Evolutionary conservation across 2,113 vertebrate species (phyloP).

Genomic region (Cyprinus carpio): DNA sequence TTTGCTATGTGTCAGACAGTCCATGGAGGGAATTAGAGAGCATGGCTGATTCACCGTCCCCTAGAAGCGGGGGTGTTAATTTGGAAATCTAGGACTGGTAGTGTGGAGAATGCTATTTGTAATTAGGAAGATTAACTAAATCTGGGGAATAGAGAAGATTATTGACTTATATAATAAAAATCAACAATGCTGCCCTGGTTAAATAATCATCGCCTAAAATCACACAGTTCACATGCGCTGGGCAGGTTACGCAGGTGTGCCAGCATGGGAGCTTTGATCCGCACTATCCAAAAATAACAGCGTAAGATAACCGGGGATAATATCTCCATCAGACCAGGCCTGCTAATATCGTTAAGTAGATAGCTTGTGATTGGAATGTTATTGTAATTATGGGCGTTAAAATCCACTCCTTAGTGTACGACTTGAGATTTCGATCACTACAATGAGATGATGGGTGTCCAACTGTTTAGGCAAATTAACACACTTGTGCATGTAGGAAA

Average conservation of each 20-base stretch:
- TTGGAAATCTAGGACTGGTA: constrained; percentile 81
- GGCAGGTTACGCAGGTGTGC: constrained; percentile 45
- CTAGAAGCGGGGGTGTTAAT: constrained; percentile 77
- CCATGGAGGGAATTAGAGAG: constrained; percentile 76
- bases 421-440: constrained; percentile 17
- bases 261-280: constrained; percentile 51
- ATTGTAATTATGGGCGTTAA: constrained; percentile 15
- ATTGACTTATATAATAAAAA: constrained; percentile 81
- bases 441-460: constrained; percentile 18
- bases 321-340: constrained; percentile 39
- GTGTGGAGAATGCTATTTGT: constrained; percentile 81
- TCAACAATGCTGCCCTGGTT: constrained; percentile 72
- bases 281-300: constrained; percentile 51
- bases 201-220: constrained; percentile 70
- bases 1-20: constrained; percentile 72
- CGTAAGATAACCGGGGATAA: constrained; percentile 39
- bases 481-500: constrained; percentile 5
- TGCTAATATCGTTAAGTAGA: constrained; percentile 34
- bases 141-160: constrained; percentile 80
- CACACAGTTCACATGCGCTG: constrained; percentile 43
- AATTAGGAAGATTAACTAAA: constrained; percentile 83
- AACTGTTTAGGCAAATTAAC: constrained; percentile 15
- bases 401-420: constrained; percentile 12
- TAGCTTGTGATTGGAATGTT: constrained; percentile 33
- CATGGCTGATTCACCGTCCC: constrained; percentile 75